A percentile compares a stretch with the other conserved stretches of the same genome.
phyloP scores from a whole-genome alignment of 2,113 vertebrate species.

The Tragelaphus imberbis region DNA sequence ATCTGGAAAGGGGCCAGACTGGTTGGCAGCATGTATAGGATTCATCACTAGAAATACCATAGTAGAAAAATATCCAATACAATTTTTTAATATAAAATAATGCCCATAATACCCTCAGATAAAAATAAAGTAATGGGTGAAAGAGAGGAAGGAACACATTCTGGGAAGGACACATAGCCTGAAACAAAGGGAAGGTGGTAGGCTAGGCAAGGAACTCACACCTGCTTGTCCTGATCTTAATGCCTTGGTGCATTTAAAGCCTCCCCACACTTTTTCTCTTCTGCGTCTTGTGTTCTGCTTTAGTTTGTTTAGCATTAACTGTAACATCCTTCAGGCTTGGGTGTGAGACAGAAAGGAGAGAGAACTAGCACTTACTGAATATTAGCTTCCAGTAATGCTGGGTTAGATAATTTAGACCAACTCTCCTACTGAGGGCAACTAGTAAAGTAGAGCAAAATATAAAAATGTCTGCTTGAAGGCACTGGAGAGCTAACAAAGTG shows the following conservation, averaged over 20 bases:
- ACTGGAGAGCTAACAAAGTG: background rate
- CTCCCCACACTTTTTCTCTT: background rate
- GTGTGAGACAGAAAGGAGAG: background rate
- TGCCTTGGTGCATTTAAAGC: background rate
- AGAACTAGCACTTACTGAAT: background rate
- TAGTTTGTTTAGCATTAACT: background rate
- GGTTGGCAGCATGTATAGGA: background rate
- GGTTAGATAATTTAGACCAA: background rate
- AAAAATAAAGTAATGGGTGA: background rate
- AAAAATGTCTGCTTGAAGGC: background rate
- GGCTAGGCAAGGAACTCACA: background rate
- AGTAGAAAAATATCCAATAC: background rate
- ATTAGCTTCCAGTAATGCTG: background rate
- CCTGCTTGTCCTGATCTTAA: background rate
- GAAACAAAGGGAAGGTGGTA: background rate
- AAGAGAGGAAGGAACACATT: background rate
- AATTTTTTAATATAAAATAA: background rate
- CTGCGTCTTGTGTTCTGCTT: background rate
- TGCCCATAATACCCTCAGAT: background rate
- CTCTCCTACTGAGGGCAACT: background rate
- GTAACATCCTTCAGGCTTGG: background rate
- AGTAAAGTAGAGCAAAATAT: background rate
- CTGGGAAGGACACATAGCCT: background rate
- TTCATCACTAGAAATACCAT: background rate
- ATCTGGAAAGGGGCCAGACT: background rate